These are phyloP conservation scores for Pseudopodoces humilis DNA, from an alignment of 2,113 vertebrate species.

Conservation along the genomic window DNA sequence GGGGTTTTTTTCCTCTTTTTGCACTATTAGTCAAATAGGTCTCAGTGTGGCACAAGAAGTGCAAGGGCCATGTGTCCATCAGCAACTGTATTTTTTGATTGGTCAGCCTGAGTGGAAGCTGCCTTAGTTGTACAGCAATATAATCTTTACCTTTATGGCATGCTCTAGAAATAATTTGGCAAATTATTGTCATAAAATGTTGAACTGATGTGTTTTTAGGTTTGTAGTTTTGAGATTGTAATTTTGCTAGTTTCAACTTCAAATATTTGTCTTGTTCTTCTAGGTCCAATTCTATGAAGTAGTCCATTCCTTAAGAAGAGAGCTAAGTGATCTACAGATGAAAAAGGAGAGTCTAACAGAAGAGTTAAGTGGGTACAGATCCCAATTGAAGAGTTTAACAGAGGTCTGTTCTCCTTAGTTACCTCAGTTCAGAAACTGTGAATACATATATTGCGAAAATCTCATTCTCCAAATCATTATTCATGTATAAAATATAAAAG, in stretches of 20 bases:
- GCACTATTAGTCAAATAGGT: neutral
- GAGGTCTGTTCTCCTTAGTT: slow-evolving; percentile 77
- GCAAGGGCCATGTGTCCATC: neutral
- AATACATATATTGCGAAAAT: rapidly evolving
- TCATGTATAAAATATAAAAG: neutral
- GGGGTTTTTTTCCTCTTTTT: neutral
- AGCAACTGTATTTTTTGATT: neutral
- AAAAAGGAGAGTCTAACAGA: slow-evolving; percentile 80
- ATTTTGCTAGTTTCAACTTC: neutral
- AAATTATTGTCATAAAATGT: neutral
- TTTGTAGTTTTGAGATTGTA: neutral
- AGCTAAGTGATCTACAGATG: slow-evolving; percentile 79
- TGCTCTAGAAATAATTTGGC: neutral
- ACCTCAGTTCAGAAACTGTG: neutral
- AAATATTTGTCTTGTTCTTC: neutral
- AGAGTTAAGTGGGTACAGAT: slow-evolving; percentile 80
- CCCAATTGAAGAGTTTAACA: slow-evolving; percentile 81
- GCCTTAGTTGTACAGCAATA: neutral
- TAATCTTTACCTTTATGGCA: neutral
- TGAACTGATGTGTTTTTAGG: neutral
- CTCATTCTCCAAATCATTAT: neutral
- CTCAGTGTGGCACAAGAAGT: neutral
- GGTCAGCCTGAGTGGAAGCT: neutral
- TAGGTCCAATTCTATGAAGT: slow-evolving; percentile 89
- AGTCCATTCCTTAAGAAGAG: slow-evolving; percentile 81